Percentiles rank a stretch among this genome's conserved stretches.
These are phyloP conservation scores for Drosophila fuyamai DNA, from an alignment of 1,140 invertebrate genomes.

Conservation along the genomic window DNA sequence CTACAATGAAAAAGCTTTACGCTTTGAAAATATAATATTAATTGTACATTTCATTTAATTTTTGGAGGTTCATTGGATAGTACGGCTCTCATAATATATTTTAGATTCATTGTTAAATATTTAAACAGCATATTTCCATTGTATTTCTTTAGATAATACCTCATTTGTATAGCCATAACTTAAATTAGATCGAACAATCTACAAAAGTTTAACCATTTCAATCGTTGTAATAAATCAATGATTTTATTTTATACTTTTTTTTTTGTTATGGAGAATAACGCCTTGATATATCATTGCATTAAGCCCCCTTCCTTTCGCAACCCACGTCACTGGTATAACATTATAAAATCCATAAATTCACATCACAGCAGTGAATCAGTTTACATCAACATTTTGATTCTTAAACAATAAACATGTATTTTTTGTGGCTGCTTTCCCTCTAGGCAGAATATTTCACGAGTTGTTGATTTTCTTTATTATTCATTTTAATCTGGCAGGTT, in stretches of 20 bases:
- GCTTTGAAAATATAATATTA: no score
- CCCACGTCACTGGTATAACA: conserved; percentile 22
- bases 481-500: conserved; percentile 15
- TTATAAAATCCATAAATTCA: conserved; percentile 38
- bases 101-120: no score
- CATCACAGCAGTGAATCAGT: conserved; percentile 41
- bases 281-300: conserved; percentile 10
- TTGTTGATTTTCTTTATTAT: conserved; percentile 49
- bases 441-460: conserved; percentile 34
- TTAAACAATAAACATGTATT: conserved; percentile 19
- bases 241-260: conserved; percentile 4
- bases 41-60: no score
- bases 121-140: no score
- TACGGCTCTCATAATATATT: no score
- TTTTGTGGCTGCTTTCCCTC: not conserved
- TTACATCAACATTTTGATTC: conserved; percentile 45
- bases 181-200: not conserved
- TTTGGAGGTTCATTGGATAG: no score
- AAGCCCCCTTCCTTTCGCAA: not conserved
- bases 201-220: not conserved
- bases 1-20: no score
- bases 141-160: no score
- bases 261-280: not conserved
- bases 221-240: not conserved
- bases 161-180: not conserved